Conservation (phyloP, 2,888 invertebrate genomes). For the Drosophila testacea region DNA sequence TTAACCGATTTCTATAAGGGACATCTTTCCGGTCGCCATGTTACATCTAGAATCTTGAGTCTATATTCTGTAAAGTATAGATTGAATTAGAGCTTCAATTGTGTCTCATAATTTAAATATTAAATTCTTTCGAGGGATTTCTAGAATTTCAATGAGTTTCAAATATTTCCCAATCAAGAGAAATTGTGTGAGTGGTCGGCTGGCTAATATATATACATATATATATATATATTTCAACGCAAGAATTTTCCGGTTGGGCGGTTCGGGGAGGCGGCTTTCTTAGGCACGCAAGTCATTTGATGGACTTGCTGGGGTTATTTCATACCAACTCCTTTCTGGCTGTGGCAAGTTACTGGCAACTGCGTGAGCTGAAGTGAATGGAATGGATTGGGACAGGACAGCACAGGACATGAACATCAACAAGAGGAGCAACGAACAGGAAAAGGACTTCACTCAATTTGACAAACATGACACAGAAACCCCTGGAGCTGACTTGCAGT, state of each 20-base stretch:
- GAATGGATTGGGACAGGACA: slow-evolving; percentile 34
- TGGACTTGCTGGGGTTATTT: slow-evolving; percentile 36
- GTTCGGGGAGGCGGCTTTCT: not conserved
- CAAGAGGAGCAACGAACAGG: slow-evolving; percentile 42
- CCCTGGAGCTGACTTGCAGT: slow-evolving; percentile 67
- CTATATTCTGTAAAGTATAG: too few species aligned
- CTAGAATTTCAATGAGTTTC: not conserved
- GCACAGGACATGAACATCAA: slow-evolving; percentile 46
- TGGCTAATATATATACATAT: slow-evolving; percentile 2
- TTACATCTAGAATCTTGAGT: too few species aligned
- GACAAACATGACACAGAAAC: slow-evolving; percentile 79
- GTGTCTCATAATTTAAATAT: too few species aligned
- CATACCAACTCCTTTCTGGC: slow-evolving; percentile 20
- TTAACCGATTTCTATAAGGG: too few species aligned
- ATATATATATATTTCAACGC: slow-evolving; percentile 1
- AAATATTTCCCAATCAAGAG: not conserved
- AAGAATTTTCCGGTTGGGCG: slow-evolving; percentile 27
- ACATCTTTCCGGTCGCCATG: too few species aligned
- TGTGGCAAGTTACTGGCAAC: slow-evolving; percentile 28
- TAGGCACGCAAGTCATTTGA: slow-evolving; percentile 58
- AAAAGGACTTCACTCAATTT: slow-evolving; percentile 70
- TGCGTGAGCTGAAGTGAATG: slow-evolving; percentile 38
- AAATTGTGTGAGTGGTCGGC: not conserved
- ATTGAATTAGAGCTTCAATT: too few species aligned
- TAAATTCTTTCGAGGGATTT: not conserved